phyloP scores from a whole-genome alignment of 2,797 vertebrate genomes.

The Pipistrellus pipistrellus region DNA sequence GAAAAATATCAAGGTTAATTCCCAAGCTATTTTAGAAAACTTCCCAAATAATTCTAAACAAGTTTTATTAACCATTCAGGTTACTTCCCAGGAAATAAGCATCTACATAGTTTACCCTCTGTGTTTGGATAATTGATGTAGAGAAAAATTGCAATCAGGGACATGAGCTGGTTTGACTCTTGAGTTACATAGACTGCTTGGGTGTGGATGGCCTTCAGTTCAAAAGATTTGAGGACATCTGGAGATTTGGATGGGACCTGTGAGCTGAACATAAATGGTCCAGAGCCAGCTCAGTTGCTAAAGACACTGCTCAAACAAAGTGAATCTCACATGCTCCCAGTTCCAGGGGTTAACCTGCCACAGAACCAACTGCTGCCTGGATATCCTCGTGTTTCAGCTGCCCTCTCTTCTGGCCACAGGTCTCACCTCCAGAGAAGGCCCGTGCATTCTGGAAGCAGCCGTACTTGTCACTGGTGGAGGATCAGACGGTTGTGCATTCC shows the following conservation, averaged over 20 bases:
- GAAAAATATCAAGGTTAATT: slow-evolving; percentile 3
- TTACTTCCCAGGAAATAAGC: slow-evolving; percentile 16
- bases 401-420: background rate
- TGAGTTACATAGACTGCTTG: background rate
- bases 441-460: background rate
- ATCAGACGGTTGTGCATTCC: rapidly evolving
- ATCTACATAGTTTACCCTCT: background rate
- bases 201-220: background rate
- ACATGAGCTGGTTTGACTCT: background rate
- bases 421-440: background rate
- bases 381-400: background rate
- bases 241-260: background rate
- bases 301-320: background rate
- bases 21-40: slow-evolving; percentile 43
- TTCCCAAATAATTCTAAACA: background rate
- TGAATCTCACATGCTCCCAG: background rate
- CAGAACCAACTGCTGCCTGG: background rate
- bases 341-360: background rate
- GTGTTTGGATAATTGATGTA: background rate
- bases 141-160: background rate
- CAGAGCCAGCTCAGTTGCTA: background rate
- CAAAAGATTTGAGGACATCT: background rate
- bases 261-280: background rate
- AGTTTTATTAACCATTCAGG: background rate
- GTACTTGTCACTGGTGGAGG: background rate